Base-by-base conservation (phyloP, 1,140 invertebrate genomes). In the Leptinotarsa lineolata region DNA sequence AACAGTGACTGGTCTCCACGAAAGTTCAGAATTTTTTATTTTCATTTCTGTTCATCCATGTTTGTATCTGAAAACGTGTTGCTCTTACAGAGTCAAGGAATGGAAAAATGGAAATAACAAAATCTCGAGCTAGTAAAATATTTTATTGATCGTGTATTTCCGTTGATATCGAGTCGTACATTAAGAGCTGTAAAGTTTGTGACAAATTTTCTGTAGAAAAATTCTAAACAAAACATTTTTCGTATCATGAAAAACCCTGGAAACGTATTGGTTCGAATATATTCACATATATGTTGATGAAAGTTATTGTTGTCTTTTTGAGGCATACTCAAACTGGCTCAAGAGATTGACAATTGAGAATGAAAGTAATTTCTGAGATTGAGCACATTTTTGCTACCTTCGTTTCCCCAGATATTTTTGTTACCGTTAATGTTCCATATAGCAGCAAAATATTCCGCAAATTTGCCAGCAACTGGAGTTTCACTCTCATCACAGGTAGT, bases 211-310 rank as follows among this genome's bases (percentile, higher is more conserved):
- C 74, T 68, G 16, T 80, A 82, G 45, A 5, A 46, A 46, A 46
- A 69, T 16, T 44, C 11, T 83, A 83, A 77, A 81, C 86, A 76
- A 80, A 83, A 11, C 68, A 86, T 70, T 68, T 78, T 20, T 48
- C 67, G 24, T 76, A 79, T 66, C 70, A 81, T 65, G 68, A 79
- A 1, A 30, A 54, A 64, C 79, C 82, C 8, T 86, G 78, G 75
- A 61, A 81, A 67, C 79, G 77, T 24, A 48, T 85, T 66, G 78
- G 77, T 11, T 60, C 68, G 20, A 83, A 86, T 72, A 79, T 86
- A 22, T 22, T 2, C 2, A 2, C 1, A 22, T 22, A 6, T 83
- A 82, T 18, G 8, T n/a, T 20, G 68, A n/a, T n/a, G n/a, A n/a
- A n/a, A n/a, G n/a, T n/a, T 77, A 75, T 75, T n/a, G 74, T 45